Evolutionary conservation across 1,140 invertebrate genomes (phyloP).

Genomic region (Trachymyrmex cornetzi): DNA sequence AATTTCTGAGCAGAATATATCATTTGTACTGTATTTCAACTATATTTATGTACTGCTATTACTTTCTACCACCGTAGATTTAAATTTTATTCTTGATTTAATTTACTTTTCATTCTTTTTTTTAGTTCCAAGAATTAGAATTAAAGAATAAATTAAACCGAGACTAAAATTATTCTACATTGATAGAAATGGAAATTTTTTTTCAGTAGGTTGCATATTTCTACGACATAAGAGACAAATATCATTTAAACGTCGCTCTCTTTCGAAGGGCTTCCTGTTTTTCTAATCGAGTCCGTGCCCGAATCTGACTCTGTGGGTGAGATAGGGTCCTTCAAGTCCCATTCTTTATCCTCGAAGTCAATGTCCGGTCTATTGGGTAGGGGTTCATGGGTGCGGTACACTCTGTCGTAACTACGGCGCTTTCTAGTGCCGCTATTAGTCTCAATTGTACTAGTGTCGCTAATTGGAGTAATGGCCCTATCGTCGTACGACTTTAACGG

Average conservation of each 20-base stretch:
- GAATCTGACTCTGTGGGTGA: conserved; percentile 87
- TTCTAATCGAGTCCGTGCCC: conserved; percentile 72
- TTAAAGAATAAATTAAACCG: no score
- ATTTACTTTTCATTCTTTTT: no score
- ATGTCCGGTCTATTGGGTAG: conserved; percentile 91
- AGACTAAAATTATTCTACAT: no score
- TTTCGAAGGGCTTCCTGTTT: conserved; percentile 81
- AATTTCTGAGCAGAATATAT: not conserved
- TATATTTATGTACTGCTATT: no score
- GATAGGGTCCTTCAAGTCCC: conserved; percentile 90
- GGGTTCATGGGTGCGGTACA: conserved; percentile 94
- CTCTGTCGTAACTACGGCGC: conserved; percentile 91
- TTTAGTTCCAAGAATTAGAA: no score
- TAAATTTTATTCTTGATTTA: no score
- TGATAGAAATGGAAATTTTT: no score
- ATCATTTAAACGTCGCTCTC: conserved; percentile 82
- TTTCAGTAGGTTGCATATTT: no score
- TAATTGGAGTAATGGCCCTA: conserved; percentile 76
- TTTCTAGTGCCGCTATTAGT: conserved; percentile 88
- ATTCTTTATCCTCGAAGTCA: conserved; percentile 93
- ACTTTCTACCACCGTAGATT: no score
- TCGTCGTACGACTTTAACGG: conserved; percentile 77
- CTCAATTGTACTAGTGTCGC: conserved; percentile 78
- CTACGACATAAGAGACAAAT: not conserved
- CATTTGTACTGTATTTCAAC: not conserved